Conservation (phyloP, 2,888 invertebrate genomes). For the Steinernema scapterisci region DNA sequence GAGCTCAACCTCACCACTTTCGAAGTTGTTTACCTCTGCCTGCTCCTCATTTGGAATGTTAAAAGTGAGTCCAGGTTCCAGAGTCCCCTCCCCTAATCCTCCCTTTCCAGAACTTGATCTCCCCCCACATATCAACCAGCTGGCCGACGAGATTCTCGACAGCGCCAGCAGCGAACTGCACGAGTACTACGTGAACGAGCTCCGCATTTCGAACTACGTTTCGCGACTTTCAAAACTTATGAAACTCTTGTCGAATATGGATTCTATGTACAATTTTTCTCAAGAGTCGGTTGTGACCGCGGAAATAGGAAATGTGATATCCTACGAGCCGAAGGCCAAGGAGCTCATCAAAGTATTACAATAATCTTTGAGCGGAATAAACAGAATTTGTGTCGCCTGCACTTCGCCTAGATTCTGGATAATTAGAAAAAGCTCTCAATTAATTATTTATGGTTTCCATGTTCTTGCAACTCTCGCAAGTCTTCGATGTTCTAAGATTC, state of each 20-base stretch:
- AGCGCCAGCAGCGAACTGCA: conserved; percentile 33
- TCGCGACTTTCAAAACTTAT: conserved; percentile 22
- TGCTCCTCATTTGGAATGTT: background rate
- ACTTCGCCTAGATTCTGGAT: no score
- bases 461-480: no score
- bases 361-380: no score
- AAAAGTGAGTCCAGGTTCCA: background rate
- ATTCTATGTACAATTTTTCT: background rate
- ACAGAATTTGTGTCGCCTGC: no score
- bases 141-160: conserved; percentile 32
- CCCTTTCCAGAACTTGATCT: conserved; percentile 24
- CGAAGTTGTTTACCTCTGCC: conserved; percentile 4
- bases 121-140: background rate
- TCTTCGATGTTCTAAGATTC: no score
- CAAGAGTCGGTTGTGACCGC: no score
- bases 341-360: no score
- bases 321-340: no score
- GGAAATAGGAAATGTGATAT: no score
- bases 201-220: conserved; percentile 33
- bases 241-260: conserved; percentile 25
- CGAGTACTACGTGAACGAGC: conserved; percentile 34
- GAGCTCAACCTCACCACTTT: background rate
- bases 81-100: background rate
- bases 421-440: no score
- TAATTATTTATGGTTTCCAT: no score